Evolutionary conservation across 2,797 vertebrate species (phyloP).

Genomic region (Chromobotia macracanthus): DNA sequence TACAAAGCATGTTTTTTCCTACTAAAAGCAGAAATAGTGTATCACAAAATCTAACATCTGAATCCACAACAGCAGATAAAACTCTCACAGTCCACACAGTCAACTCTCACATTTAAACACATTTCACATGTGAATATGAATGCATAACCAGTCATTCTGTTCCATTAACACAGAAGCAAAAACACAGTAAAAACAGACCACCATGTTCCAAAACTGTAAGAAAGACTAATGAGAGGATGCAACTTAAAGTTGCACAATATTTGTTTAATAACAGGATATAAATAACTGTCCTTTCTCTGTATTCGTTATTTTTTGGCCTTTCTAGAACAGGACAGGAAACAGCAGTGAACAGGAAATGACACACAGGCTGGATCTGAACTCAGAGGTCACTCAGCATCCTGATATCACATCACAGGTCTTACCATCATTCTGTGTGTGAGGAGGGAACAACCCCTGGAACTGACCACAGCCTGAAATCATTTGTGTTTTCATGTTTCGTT

Average conservation of each 20-base stretch:
- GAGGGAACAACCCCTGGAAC: neutral
- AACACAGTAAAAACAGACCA: neutral
- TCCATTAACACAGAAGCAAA: neutral
- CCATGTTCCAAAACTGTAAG: neutral
- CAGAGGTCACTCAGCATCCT: neutral
- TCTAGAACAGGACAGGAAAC: neutral
- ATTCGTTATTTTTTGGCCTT: neutral
- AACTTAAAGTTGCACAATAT: neutral
- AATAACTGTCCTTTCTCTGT: conserved; percentile 12
- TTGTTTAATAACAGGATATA: conserved; percentile 23
- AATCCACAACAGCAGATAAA: neutral
- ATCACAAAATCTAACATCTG: neutral
- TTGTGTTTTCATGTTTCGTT: neutral
- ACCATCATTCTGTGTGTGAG: no score
- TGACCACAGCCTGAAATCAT: neutral
- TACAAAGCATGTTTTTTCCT: neutral
- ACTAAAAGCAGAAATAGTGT: neutral
- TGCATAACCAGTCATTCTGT: neutral
- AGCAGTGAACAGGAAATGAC: conserved; percentile 11
- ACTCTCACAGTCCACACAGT: neutral
- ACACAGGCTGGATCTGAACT: neutral
- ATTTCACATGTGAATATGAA: neutral
- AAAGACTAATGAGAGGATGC: neutral
- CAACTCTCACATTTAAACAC: no score
- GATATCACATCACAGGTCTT: no score